phyloP scores from a whole-genome alignment of 2,888 invertebrate genomes.

The Pterobdella sp. region DNA sequence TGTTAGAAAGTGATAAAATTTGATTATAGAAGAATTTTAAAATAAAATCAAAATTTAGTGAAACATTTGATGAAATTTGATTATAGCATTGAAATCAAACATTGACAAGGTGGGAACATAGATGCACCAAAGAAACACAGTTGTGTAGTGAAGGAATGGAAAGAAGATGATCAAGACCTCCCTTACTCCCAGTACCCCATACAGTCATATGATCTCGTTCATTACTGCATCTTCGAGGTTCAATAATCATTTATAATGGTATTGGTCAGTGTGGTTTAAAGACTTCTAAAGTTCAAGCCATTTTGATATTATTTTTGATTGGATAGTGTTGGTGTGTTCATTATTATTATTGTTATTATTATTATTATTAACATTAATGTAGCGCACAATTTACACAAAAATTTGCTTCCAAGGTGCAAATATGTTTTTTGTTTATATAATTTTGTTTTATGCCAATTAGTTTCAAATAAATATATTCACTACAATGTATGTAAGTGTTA shows the following conservation, averaged over 20 bases:
- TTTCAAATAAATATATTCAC: too few species aligned
- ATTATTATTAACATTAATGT: too few species aligned
- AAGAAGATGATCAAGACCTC: neutral
- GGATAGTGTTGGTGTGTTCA: too few species aligned
- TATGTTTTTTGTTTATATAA: too few species aligned
- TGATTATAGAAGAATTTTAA: neutral
- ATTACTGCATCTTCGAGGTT: slow-evolving; percentile 14
- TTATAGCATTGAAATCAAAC: neutral
- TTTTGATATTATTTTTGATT: neutral
- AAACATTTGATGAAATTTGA: neutral
- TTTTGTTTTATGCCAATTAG: too few species aligned
- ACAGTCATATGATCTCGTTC: slow-evolving; percentile 15
- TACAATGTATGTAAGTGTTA: too few species aligned
- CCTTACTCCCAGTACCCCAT: slow-evolving; percentile 14
- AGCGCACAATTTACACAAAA: too few species aligned
- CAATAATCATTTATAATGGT: neutral
- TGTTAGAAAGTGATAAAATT: neutral
- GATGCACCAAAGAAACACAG: neutral
- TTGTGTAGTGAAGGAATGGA: slow-evolving; percentile 19
- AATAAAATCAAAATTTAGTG: neutral
- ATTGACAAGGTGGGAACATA: neutral
- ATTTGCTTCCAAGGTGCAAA: too few species aligned
- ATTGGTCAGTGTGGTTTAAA: neutral
- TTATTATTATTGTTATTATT: too few species aligned
- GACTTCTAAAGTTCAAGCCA: neutral